Base-by-base conservation (phyloP, 2,888 invertebrate species). In the Sisyra terminalis region DNA sequence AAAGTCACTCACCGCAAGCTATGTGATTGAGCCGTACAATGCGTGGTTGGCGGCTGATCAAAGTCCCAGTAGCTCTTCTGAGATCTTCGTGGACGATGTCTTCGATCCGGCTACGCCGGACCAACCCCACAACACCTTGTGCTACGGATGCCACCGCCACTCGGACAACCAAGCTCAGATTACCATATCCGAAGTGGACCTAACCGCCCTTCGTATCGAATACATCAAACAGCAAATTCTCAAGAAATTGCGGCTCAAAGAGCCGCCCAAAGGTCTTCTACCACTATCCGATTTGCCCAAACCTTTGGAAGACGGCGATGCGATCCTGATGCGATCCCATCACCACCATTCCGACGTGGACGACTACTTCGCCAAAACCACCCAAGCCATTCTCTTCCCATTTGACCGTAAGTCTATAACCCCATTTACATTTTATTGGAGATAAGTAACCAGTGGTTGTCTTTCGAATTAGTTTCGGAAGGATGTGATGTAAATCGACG, bases 161-260 rank as follows among this genome's bases (percentile, higher is more conserved):
- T 30, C 43, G n/a, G n/a, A 14, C 15, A 3, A 11, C 8, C 24
- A 38, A 2, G 31, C 13, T 2, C 37, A 43, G 13, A 43, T 43
- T n/a, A 51, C 53, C 11, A 53, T 54, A 14, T 53, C 55, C 11
- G 75, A 75, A 38, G 67, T 70, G 35, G 72, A 78, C 50, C 59
- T 83, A 42, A 79, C 76, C 0, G 74, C 74, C 29, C 66, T 81
- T 30, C 65, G 87, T 47, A 75, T 87, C 47, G 84, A 86, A 59
- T 81, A 80, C 52, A 83, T 86, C 39, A 87, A 87, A 60, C 77
- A 82, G 57, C 85, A 86, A 64, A 88, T 88, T 24, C 57, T 88
- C 52, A 81, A 79, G 62, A 87, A 86, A 60, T 55, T 88, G 43
- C 62, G 86, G 48, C 60, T 88, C 43, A 80, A 77, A 44, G 80